These are phyloP conservation scores for Prenolepis imparis DNA, from an alignment of 2,888 invertebrate genomes.

Conservation along the genomic window DNA sequence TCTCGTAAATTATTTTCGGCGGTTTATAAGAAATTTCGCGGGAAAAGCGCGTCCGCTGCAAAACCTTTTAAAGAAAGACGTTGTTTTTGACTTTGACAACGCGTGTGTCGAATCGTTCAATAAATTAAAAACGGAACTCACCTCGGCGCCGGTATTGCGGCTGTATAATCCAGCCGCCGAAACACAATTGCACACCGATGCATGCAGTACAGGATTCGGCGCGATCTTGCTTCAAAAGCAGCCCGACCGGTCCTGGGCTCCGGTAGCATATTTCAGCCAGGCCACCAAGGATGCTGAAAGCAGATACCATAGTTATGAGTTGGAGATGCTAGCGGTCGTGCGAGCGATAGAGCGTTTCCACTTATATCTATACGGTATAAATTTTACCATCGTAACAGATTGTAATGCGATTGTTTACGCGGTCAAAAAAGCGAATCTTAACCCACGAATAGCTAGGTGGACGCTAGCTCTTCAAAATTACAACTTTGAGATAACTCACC, in stretches of 20 bases:
- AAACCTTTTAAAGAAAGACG: background rate
- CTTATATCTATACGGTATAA: background rate
- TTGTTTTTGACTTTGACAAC: background rate
- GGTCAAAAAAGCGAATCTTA: background rate
- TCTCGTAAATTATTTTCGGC: background rate
- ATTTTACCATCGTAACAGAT: background rate
- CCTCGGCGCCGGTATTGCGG: background rate
- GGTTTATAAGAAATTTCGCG: background rate
- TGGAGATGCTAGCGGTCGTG: background rate
- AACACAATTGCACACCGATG: background rate
- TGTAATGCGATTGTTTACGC: slow-evolving; percentile 7
- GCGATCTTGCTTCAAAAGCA: background rate
- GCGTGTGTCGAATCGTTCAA: background rate
- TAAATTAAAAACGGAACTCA: background rate
- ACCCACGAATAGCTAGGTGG: slow-evolving; percentile 8
- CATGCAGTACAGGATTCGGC: background rate
- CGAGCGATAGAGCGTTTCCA: background rate
- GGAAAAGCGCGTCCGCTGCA: background rate
- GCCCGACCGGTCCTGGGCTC: background rate
- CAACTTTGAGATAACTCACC: background rate
- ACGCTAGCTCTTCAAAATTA: background rate
- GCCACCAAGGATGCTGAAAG: background rate
- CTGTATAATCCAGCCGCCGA: background rate
- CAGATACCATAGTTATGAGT: background rate
- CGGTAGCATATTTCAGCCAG: background rate